phyloP scores from a whole-genome alignment of 2,888 invertebrate genomes.

The Diarsia brunnea region DNA sequence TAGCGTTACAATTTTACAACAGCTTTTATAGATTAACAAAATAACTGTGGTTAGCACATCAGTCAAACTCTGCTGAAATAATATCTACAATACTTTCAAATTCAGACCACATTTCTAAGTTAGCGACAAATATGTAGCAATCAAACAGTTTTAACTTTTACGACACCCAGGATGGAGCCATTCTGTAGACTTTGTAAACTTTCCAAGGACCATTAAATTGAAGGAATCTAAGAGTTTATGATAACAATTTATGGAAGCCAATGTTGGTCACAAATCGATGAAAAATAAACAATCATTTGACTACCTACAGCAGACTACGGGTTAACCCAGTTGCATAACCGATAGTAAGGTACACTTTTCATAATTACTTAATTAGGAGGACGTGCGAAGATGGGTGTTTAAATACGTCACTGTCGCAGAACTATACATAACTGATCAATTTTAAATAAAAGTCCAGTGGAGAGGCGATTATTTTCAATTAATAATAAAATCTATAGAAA shows the following conservation, averaged over 20 bases:
- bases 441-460: background rate
- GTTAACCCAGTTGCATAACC: slow-evolving; percentile 44
- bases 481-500: background rate
- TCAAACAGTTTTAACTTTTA: background rate
- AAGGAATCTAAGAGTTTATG: background rate
- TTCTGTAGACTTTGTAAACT: slow-evolving; percentile 15
- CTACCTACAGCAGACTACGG: background rate
- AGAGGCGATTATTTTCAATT: background rate
- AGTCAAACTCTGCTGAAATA: background rate
- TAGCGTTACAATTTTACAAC: no score
- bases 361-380: slow-evolving; percentile 34
- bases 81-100: background rate
- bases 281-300: background rate
- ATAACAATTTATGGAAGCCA: no score
- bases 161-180: background rate
- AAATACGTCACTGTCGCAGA: background rate
- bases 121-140: background rate
- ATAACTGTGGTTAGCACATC: no score
- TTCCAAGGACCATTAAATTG: background rate
- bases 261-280: background rate
- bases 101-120: background rate
- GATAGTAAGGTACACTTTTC: slow-evolving; percentile 16
- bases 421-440: background rate
- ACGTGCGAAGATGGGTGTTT: background rate
- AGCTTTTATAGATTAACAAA: no score